Base-by-base conservation (phyloP, 2,888 invertebrate species). In the Alsophila aescularia region DNA sequence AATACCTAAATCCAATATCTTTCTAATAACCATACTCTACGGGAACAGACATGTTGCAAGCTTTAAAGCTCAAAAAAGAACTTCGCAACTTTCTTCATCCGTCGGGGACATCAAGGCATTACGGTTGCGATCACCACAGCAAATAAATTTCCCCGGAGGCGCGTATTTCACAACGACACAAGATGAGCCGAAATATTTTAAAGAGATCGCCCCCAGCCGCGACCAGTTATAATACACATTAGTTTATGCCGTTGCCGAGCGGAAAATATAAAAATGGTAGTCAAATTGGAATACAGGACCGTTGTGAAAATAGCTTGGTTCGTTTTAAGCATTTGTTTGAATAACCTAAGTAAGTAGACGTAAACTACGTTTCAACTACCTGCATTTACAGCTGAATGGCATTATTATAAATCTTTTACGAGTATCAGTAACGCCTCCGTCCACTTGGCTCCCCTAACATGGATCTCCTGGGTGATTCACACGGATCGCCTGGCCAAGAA, bases 81-180 rank as follows among this genome's bases (percentile, higher is more conserved):
- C 39, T 39, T 32, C n/a, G 9, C 16, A 48, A 48, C 37, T 39
- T 47, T 48, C 42, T 34, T 37, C 41, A 40, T 45, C 44, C 67
- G 66, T 68, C 72, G 73, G 77, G 74, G 80, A 77, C 79, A 79
- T 81, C 75, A 81, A 77, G 77, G 78, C 78, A 81, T 85, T 85
- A 85, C 76, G 67, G 72, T 70, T 77, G 81, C 81, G 77, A 76
- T 77, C 78, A 69, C 70, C 66, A 67, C 83, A 82, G 81, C 85
- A 84, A 81, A 81, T 83, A 85, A 85, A 90, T 90, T 89, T 88
- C 89, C 89, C 90, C 63, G 16, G 89, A 81, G 90, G 69, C 74
- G 66, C 79, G 85, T 89, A 88, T 87, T 82, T 80, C 81, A 83
- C 82, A 72, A 73, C 71, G 77, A 73, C 72, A 72, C 64, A 72